phyloP scores from a whole-genome alignment of 2,113 vertebrate species.

The Labeo catla region DNA sequence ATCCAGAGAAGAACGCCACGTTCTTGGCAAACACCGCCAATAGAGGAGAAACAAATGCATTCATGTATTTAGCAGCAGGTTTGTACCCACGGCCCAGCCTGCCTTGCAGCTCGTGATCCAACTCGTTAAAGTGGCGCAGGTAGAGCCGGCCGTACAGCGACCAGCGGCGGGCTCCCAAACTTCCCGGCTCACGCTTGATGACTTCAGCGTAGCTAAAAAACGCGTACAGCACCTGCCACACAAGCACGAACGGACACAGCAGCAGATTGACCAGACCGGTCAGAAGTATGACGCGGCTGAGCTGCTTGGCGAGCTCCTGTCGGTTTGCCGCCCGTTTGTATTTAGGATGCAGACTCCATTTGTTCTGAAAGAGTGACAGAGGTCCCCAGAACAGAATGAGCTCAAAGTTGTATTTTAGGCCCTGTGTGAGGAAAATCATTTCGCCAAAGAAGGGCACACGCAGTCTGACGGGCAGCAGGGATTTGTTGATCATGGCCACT shows the following conservation, averaged over 20 bases:
- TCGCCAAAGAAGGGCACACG: conserved; percentile 86
- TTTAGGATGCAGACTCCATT: conserved; percentile 94
- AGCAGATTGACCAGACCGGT: conserved; percentile 95
- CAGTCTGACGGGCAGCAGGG: conserved; percentile 91
- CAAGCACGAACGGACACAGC: conserved; percentile 93
- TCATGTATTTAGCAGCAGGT: conserved; percentile 97
- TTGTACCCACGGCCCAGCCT: conserved; percentile 96
- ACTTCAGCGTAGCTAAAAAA: conserved; percentile 99
- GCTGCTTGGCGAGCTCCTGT: conserved; percentile 90
- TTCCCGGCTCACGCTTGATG: conserved; percentile 94
- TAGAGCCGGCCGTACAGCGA: conserved; percentile 96
- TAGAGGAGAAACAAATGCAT: conserved; percentile 93
- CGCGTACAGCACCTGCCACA: conserved; percentile 98
- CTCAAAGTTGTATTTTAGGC: conserved; percentile 98
- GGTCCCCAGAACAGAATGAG: conserved; percentile 97
- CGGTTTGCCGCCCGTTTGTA: conserved; percentile 92
- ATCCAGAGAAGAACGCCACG: conserved; percentile 95
- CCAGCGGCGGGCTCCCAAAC: conserved; percentile 95
- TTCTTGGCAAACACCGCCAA: conserved; percentile 95
- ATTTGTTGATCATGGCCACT: conserved; percentile 98
- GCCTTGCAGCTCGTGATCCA: conserved; percentile 94
- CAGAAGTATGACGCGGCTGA: conserved; percentile 92
- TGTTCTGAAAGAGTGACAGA: conserved; percentile 94
- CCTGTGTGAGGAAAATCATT: conserved; percentile 88
- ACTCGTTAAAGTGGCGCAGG: conserved; percentile 95